A percentile compares a stretch with the other conserved stretches of the same genome.
Evolutionary conservation across 2,888 invertebrate genomes (phyloP).

Genomic region (Lasioglossum malachurum): DNA sequence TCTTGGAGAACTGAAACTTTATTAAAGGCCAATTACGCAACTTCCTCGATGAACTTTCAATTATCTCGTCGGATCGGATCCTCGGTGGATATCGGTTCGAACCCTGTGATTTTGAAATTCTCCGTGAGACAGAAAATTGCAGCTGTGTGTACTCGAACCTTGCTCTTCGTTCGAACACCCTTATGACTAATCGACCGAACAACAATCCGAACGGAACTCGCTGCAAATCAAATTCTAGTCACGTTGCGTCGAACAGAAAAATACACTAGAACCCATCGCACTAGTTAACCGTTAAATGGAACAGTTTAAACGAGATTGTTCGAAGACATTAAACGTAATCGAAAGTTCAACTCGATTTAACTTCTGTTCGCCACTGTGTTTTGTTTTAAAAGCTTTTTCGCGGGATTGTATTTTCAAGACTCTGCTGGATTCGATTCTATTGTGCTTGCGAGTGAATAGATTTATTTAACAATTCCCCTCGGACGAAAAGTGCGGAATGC

Average conservation of each 20-base stretch:
- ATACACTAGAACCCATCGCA: neutral
- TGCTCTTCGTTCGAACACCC: neutral
- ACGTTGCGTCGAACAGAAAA: neutral
- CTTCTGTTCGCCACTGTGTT: neutral
- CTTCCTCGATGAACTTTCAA: conserved; percentile 38
- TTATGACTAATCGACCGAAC: neutral
- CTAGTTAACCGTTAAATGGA: neutral
- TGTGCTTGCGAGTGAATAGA: neutral
- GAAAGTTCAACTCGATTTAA: conserved; percentile 2
- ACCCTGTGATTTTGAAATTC: neutral
- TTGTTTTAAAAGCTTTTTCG: neutral
- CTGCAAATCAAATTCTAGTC: neutral
- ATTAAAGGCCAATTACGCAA: conserved; percentile 40
- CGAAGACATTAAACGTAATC: neutral
- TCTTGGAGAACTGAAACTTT: conserved; percentile 17
- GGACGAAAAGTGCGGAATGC: neutral
- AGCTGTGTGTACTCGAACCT: neutral
- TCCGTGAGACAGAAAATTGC: neutral
- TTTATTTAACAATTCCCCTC: neutral
- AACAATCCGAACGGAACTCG: neutral
- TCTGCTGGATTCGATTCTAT: neutral
- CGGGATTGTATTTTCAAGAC: neutral
- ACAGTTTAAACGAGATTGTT: neutral
- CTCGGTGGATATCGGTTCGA: neutral
- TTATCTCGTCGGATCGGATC: conserved; percentile 24